Evolutionary conservation across 2,113 vertebrate genomes (phyloP), one percentile per base, ranked within the genome.

Genomic region (Nothocercus nigrocapillus): DNA sequence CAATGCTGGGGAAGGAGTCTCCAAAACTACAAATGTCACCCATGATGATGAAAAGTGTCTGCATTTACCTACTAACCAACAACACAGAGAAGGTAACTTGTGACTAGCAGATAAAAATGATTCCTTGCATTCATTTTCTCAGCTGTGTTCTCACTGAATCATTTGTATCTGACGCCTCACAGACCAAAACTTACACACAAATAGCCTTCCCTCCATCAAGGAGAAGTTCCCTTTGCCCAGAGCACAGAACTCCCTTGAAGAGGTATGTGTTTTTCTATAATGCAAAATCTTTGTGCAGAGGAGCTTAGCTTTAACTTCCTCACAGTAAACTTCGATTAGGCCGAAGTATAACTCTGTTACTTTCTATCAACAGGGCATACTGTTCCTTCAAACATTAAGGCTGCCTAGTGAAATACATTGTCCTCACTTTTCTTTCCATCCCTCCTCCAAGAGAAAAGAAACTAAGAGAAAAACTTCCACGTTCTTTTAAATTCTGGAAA

Each of bases 261-360:
- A 58, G 62, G 75, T 8, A 25, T 40, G 59, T 0, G 53, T 1
- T 82, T 79, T 91, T 62, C 45, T 1, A 0, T 19, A 77, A 67
- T 30, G 44, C 21, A 93, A 93, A 79, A 73, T 32, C 20, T 34
- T 76, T 8, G 51, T 0, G 11, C 13, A 73, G 22, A 85, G 16
- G 36, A 94, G 20, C 38, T 3, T 69, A 54, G 49, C 68, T 85
- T 69, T 58, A 79, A 74, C 27, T 53, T 82, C 38, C 62, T 4
- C 59, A 77, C 7, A 80, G 28, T 69, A 66, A 58, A 85, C 9
- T 14, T 34, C 47, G 18, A 17, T 69, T 24, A 85, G 34, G 15
- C 30, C 36, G 74, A 90, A 91, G 79, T 22, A 47, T 8, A 95
- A 34, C 40, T 62, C 68, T 63, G 5, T 28, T 78, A 72, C 47